These are phyloP conservation scores for Drosophila orena DNA, from an alignment of 1,140 invertebrate species.

Conservation along the genomic window DNA sequence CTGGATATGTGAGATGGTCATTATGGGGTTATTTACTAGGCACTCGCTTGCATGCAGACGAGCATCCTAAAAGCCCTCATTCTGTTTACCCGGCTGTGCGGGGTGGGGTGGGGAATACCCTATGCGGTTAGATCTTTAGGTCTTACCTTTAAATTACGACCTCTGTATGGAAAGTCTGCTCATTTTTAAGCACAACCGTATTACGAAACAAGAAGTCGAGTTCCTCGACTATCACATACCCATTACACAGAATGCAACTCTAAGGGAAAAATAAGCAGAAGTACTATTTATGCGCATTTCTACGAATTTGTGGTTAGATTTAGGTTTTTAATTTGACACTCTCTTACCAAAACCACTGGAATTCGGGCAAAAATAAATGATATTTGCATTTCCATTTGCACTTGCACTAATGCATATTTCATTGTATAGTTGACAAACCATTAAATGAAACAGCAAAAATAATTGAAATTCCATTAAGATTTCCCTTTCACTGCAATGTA, in stretches of 20 bases:
- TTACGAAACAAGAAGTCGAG: no score
- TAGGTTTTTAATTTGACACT: neutral
- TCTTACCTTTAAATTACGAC: slow-evolving; percentile 8
- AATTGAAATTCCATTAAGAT: neutral
- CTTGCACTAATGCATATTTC: neutral
- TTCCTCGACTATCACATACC: no score
- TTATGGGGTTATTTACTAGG: slow-evolving; percentile 51
- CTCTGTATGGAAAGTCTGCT: neutral
- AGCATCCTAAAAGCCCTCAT: slow-evolving; percentile 27
- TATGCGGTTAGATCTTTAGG: slow-evolving; percentile 6
- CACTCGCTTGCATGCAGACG: slow-evolving; percentile 20
- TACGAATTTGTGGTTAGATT: neutral
- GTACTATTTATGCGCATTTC: neutral
- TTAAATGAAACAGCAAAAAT: neutral
- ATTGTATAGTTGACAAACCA: neutral
- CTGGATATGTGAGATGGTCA: slow-evolving; percentile 58
- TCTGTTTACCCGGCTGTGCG: neutral
- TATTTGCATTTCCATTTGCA: neutral
- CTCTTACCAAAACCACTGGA: neutral
- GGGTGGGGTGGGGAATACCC: neutral
- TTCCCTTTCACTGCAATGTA: slow-evolving; percentile 1
- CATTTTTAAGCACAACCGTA: no score
- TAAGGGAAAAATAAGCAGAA: neutral
- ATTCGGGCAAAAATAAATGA: neutral
- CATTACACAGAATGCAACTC: no score